Conservation (phyloP, 2,888 invertebrate species). For the Drosophila merina region DNA sequence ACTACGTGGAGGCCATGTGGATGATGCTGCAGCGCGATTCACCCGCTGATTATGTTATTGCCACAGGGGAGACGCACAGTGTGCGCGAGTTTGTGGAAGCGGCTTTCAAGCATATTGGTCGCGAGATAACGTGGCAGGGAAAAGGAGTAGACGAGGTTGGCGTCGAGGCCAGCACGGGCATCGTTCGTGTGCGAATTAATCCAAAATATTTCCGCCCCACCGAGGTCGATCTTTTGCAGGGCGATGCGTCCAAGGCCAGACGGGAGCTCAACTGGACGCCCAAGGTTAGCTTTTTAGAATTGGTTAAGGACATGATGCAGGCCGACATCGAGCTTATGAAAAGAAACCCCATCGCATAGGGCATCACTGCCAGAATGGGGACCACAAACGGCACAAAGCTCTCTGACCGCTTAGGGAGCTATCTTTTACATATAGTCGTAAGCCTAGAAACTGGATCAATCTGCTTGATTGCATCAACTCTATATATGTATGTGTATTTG, state of each 20-base stretch:
- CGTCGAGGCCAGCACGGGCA: constrained; percentile 88
- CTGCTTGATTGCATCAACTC: constrained; percentile 21
- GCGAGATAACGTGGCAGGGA: constrained; percentile 94
- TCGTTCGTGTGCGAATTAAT: constrained; percentile 94
- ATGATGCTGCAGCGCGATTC: constrained; percentile 96
- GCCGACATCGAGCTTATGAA: constrained; percentile 96
- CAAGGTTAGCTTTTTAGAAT: constrained; percentile 90
- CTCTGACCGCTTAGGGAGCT: constrained; percentile 30
- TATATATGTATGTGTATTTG: constrained; percentile 35
- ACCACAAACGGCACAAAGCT: constrained; percentile 66
- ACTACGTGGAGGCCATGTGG: constrained; percentile 99
- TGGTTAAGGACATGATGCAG: constrained; percentile 97
- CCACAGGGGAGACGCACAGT: constrained; percentile 97
- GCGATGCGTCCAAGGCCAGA: constrained; percentile 97
- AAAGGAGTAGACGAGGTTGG: constrained; percentile 91
- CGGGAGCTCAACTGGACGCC: constrained; percentile 94
- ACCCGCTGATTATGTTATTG: constrained; percentile 98
- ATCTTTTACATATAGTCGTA: constrained; percentile 41
- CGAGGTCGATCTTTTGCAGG: constrained; percentile 96
- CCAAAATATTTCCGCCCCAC: constrained; percentile 98
- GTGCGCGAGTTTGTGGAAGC: constrained; percentile 98
- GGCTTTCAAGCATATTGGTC: constrained; percentile 93
- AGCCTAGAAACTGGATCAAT: constrained; percentile 15
- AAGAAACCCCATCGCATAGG: constrained; percentile 92
- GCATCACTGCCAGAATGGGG: constrained; percentile 12